Conservation (phyloP, 2,797 vertebrate species). For the Hylomyscus alleni region DNA sequence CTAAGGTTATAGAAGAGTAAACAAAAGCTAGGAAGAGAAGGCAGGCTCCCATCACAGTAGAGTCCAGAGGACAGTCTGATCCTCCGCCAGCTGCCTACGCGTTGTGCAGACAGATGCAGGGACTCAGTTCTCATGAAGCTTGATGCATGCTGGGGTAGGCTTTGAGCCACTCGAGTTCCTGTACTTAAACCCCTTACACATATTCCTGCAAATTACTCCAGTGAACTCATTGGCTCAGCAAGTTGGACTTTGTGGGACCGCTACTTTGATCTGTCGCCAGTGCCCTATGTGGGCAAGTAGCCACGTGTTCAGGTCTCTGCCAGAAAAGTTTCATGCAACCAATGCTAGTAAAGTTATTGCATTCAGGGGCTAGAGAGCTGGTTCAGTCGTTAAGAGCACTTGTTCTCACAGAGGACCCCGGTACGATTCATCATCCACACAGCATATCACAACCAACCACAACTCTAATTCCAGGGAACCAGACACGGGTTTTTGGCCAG, state of each 20-base stretch:
- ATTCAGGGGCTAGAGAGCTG: not conserved
- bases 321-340: not conserved
- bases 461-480: not conserved
- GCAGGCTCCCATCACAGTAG: not conserved
- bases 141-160: not conserved
- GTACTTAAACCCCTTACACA: not conserved
- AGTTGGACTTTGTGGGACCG: not conserved
- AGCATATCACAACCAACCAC: not conserved
- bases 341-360: not conserved
- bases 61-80: not conserved
- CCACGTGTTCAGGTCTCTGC: not conserved
- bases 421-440: not conserved
- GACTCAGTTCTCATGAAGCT: no score
- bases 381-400: not conserved
- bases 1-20: not conserved
- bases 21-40: not conserved
- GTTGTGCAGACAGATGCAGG: not conserved
- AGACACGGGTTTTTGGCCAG: not conserved
- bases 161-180: not conserved
- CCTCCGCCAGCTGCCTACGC: fast-evolving
- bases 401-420: not conserved
- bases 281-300: not conserved
- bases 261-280: not conserved
- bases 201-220: not conserved
- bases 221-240: not conserved